phyloP scores from a whole-genome alignment of 2,113 vertebrate species.

The Spermophilus dauricus region DNA sequence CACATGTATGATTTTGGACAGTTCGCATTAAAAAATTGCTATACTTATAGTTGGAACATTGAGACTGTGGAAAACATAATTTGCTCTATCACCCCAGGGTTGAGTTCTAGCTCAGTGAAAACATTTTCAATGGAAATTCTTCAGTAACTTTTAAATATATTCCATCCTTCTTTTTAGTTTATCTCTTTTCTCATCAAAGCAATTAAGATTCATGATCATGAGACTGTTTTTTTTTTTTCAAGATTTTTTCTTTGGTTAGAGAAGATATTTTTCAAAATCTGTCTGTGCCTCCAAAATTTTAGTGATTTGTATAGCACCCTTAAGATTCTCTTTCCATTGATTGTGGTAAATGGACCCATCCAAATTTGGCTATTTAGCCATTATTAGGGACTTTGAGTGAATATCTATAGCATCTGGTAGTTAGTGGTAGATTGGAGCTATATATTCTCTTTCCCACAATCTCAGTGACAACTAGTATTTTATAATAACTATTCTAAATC shows the following conservation, averaged over 20 bases:
- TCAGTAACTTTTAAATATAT: neutral
- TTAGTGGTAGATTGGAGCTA: neutral
- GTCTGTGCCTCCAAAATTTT: neutral
- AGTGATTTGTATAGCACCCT: neutral
- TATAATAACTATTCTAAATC: constrained; percentile 59
- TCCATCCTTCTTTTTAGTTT: neutral
- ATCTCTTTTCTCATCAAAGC: neutral
- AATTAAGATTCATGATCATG: neutral
- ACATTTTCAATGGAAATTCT: neutral
- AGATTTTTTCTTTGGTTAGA: neutral
- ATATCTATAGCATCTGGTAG: neutral
- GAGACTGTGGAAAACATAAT: neutral
- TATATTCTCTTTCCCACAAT: neutral
- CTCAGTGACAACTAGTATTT: neutral
- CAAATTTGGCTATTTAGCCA: neutral
- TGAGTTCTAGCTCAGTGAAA: neutral
- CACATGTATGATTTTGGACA: neutral
- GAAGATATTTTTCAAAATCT: neutral
- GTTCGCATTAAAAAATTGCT: neutral
- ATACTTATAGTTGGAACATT: neutral
- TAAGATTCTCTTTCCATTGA: constrained; percentile 8
- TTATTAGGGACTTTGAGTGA: constrained; percentile 19
- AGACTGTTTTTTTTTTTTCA: neutral
- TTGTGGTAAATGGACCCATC: neutral
- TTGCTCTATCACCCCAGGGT: neutral